A percentile compares a stretch with the other conserved stretches of the same genome.
Evolutionary conservation across 2,888 invertebrate genomes (phyloP).

Genomic region (Drosophila sordidapex): DNA sequence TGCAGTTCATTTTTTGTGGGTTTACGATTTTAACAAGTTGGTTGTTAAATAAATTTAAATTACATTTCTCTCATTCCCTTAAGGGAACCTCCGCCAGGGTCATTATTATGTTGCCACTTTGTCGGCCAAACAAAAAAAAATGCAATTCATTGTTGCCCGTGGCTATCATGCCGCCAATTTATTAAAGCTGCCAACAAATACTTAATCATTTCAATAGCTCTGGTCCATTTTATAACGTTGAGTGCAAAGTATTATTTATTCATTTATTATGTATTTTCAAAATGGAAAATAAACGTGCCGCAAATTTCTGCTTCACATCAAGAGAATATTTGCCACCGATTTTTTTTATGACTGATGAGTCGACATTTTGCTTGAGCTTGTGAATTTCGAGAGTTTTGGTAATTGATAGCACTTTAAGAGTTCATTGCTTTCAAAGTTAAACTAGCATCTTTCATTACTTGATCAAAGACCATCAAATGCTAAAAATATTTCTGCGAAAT

Average conservation of each 20-base stretch:
- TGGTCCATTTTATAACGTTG: constrained; percentile 21
- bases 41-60: constrained; percentile 80
- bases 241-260: constrained; percentile 23
- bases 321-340: constrained; percentile 27
- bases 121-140: constrained; percentile 30
- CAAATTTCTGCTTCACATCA: constrained; percentile 36
- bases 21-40: constrained; percentile 77
- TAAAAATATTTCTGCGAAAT: background rate
- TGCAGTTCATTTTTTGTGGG: constrained; percentile 50
- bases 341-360: constrained; percentile 39
- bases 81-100: constrained; percentile 37
- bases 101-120: constrained; percentile 54
- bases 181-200: constrained; percentile 61
- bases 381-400: constrained; percentile 9
- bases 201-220: constrained; percentile 61
- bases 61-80: constrained; percentile 60
- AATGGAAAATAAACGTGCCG: constrained; percentile 4
- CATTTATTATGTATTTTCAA: background rate
- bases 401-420: constrained; percentile 32
- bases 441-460: background rate
- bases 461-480: background rate
- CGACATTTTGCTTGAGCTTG: constrained; percentile 1
- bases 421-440: constrained; percentile 9
- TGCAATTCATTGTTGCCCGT: constrained; percentile 40
- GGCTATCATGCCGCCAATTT: constrained; percentile 54